Percentiles rank a stretch among this genome's conserved stretches.
Conservation (phyloP, 2,113 vertebrate genomes). For the Anser brachyrhynchus region DNA sequence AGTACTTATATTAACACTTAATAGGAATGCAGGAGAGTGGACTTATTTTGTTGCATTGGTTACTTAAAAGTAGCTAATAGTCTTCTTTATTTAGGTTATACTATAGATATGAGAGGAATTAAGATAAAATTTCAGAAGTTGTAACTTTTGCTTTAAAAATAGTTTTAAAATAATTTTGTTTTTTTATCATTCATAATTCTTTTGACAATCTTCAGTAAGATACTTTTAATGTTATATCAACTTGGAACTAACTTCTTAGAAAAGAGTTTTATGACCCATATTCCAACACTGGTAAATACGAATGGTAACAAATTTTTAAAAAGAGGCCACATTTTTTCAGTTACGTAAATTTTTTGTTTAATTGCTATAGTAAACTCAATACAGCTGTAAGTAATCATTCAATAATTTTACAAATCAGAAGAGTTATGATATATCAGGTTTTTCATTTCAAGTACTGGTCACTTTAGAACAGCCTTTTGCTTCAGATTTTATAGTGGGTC, state of each 20-base stretch:
- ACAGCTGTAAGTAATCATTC: not conserved
- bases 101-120: not conserved
- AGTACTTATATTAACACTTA: not conserved
- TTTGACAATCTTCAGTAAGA: not conserved
- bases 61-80: not conserved
- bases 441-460: not conserved
- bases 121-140: not conserved
- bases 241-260: not conserved
- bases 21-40: not conserved
- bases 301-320: not conserved
- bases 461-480: not conserved
- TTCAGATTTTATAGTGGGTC: not conserved
- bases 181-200: not conserved
- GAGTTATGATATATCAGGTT: not conserved
- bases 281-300: not conserved
- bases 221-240: not conserved
- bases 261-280: not conserved
- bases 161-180: not conserved
- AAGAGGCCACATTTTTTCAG: not conserved
- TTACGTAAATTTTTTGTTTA: not conserved
- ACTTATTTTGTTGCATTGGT: not conserved
- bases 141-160: not conserved
- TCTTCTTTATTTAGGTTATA: not conserved
- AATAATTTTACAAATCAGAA: not conserved
- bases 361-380: not conserved